Base-by-base conservation (phyloP, 2,888 invertebrate species). In the Apamea anceps region DNA sequence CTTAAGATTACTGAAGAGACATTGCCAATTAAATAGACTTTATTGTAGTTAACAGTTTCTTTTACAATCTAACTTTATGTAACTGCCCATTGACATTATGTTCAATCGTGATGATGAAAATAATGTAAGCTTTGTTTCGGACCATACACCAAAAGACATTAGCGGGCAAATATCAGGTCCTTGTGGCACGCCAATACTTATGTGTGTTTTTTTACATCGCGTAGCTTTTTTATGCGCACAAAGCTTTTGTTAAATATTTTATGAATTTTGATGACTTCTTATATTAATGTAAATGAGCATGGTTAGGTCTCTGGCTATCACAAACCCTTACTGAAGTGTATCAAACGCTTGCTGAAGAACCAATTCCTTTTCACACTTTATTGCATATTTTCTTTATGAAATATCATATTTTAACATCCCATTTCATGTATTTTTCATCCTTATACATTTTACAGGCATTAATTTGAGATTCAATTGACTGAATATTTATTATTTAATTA, bases 131-230 rank as follows among this genome's bases (percentile, higher is more conserved):
- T 78, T 76, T 85, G 32, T 70, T 68, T 76, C 79, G 84, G 48
- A 79, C 75, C 51, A 42, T 48, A 80, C 71, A 73, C 42, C 54
- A 66, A 73, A 74, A 82, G 37, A 79, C 60, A 84, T 70, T 75
- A 89, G 78, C 81, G 90, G 91, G 84, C 90, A 80, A 75, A 92
- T 82, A 72, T 68, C 74, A 66, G 77, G 76, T 81, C 93, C 93
- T 92, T 93, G 92, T 72, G 87, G 90, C 79, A 93, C 85, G 73
- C 90, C 88, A 85, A 85, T 85, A 77, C 73, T 65, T 67, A 65
- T 42, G 28, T 28, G 48, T 60, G 48, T 73, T 51, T 76, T 81
- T 72, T 62, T 77, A 70, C 13, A 77, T 71, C 3, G 57, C 65
- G 3, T 63, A 85, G 77, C 77, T 10, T 65, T 77, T 63, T 77